Evolutionary conservation across 2,113 vertebrate genomes (phyloP), one percentile per base, ranked within the genome.

Genomic region (Oncorhynchus gorbuscha): DNA sequence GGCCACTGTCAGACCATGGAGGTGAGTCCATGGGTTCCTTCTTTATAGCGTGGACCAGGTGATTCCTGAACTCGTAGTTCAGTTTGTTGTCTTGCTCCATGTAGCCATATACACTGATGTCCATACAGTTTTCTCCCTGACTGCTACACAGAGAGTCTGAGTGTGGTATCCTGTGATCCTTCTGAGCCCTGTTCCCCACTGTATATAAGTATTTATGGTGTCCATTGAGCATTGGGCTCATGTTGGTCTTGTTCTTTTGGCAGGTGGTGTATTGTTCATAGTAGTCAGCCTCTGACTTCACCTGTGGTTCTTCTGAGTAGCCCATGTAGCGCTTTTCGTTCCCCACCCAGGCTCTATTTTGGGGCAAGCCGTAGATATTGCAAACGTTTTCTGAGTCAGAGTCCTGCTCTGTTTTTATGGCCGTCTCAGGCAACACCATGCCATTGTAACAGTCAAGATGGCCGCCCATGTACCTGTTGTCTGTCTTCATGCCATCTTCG

Each of bases 341-440:
- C 26, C 87, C 35, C n/a, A 79, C 55, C 94, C 95, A 95, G 16
- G 71, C 24, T 12, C 79, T 83, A 78, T 77, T 81, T 30, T 88
- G 88, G 0, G 76, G 49, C 2, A 72, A 16, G 2, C 78, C 11
- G 74, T 89, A 92, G 74, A 83, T 68, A 0, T 89, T 85, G 0
- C 83, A 84, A 5, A 87, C 58, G 1, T 93, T 92, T 76, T 95
- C 94, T 0, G 93, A 89, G 73, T 94, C 94, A 0, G 93, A 92
- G 76, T 95, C 94, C 0, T 90, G 91, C 79, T 96, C 95, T 0
- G 28, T 93, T 86, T 96, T 96, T 80, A 96, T 93, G 16, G 92
- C 89, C 12, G 85, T 87, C 4, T 93, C 91, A 4, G 90, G 84
- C 2, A 91, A 82, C 73, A 89, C 6, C 1, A 86, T 18, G 8